Evolutionary conservation across 2,113 vertebrate genomes (phyloP), one percentile per base, ranked within the genome.

Genomic region (Puntigrus tetrazona): DNA sequence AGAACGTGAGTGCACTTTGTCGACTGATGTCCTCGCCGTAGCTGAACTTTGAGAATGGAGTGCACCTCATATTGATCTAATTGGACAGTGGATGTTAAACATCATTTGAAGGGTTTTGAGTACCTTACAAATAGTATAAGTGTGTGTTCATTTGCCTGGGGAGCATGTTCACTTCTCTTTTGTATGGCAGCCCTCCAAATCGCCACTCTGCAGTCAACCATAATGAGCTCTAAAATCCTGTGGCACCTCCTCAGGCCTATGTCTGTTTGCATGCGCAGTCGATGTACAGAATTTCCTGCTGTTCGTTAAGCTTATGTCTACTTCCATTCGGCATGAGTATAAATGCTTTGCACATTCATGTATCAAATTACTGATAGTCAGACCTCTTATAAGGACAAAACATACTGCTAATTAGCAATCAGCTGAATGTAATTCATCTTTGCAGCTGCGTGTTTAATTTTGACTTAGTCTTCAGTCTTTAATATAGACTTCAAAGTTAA

Each of bases 11-110:
- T 67, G 75, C 75, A 50, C 59, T 73, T 63, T 63, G 45, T 59
- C 4, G 22, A 57, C 38, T 38, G 74, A 59, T 67, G 34, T 69
- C 50, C 73, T 61, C 63, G 13, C 27, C 10, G 25, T 41, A 2
- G 6, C 47, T 11, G 29, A 70, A 34, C 85, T 70, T 45, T 7
- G 20, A 47, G 14, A 52, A 70, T 45, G 65, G 63, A 83, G 11
- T 52, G 1, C 47, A 79, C 52, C 31, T 36, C 52, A 74, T 14
- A 29, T 55, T 73, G 76, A 79, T 86, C 10, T 52, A 41, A 70
- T 52, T 38, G 8, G 81, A 73, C 59, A 50, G 63, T 83, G 20
- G 13, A 79, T 65, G 43, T 69, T 80, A 84, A 84, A 50, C n/a
- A 31, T 25, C 20, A 18, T 43, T 80, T 73, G 52, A 80, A 83